These are phyloP conservation scores for Ormyrus nitidulus DNA, from an alignment of 2,888 invertebrate species.

Conservation along the genomic window DNA sequence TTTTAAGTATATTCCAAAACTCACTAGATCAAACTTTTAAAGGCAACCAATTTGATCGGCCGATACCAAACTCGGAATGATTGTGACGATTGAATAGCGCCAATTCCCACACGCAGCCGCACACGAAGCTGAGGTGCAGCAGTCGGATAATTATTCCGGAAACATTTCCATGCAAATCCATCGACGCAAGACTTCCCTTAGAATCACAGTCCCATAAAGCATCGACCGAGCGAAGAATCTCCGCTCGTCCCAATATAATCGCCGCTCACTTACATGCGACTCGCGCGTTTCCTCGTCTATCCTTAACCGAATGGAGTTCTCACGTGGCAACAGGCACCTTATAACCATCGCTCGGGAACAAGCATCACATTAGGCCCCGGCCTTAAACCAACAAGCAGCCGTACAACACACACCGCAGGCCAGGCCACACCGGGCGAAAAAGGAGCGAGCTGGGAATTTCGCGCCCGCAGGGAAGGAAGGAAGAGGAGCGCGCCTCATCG, in stretches of 20 bases:
- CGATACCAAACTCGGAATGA: too few species aligned
- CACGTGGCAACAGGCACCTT: slow-evolving; percentile 26
- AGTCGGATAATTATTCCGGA: slow-evolving; percentile 12
- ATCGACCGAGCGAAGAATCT: background rate
- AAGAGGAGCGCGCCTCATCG: slow-evolving; percentile 15
- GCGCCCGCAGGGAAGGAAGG: background rate
- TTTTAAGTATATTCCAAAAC: too few species aligned
- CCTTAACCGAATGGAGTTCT: slow-evolving; percentile 41
- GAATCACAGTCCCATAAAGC: slow-evolving; percentile 44
- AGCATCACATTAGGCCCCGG: slow-evolving; percentile 33
- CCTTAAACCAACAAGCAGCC: slow-evolving; percentile 49
- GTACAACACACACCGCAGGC: slow-evolving; percentile 14
- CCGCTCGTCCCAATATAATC: background rate
- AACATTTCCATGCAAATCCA: slow-evolving; percentile 20
- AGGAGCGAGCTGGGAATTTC: background rate
- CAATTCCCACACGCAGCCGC: slow-evolving; percentile 5
- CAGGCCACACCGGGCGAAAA: slow-evolving; percentile 2
- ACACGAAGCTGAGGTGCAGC: background rate
- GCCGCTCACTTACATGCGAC: too few species aligned
- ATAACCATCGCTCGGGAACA: background rate
- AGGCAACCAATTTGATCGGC: too few species aligned
- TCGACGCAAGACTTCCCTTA: background rate
- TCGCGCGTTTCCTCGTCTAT: too few species aligned
- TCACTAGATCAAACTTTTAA: too few species aligned
- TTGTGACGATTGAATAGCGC: background rate